Evolutionary conservation across 2,113 vertebrate species (phyloP).

Genomic region (Progne subis): DNA sequence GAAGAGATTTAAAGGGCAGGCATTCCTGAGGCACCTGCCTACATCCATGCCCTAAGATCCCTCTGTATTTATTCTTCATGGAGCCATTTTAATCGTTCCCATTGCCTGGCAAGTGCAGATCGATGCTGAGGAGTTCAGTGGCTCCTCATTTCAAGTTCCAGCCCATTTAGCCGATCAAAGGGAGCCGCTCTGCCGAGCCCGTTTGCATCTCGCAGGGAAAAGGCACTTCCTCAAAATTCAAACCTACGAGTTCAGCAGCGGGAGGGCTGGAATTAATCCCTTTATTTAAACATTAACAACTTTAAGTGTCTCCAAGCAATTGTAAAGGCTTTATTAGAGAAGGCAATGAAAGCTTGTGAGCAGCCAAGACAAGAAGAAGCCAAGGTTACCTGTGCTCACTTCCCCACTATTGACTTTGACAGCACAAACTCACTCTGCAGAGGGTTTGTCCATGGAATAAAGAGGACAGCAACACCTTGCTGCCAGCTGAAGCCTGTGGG

Average conservation of each 20-base stretch:
- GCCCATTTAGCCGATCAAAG: neutral
- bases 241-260: neutral
- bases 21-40: neutral
- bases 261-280: conserved; percentile 27
- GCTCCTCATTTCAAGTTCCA: neutral
- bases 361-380: neutral
- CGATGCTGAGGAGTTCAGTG: neutral
- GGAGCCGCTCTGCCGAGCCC: neutral
- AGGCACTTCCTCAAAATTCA: neutral
- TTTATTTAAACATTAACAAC: conserved; percentile 33
- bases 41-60: neutral
- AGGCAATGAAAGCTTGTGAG: neutral
- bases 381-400: neutral
- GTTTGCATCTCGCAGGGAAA: neutral
- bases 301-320: conserved; percentile 11
- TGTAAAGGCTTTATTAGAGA: neutral
- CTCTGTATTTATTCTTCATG: neutral
- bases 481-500: neutral
- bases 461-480: neutral
- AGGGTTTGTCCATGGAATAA: neutral
- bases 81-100: neutral
- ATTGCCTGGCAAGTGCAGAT: neutral
- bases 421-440: neutral
- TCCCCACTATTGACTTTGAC: neutral
- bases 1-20: neutral